Evolutionary conservation across 2,888 invertebrate genomes (phyloP), one percentile per base, ranked within the genome.

Genomic region (Ormyrus thymus): DNA sequence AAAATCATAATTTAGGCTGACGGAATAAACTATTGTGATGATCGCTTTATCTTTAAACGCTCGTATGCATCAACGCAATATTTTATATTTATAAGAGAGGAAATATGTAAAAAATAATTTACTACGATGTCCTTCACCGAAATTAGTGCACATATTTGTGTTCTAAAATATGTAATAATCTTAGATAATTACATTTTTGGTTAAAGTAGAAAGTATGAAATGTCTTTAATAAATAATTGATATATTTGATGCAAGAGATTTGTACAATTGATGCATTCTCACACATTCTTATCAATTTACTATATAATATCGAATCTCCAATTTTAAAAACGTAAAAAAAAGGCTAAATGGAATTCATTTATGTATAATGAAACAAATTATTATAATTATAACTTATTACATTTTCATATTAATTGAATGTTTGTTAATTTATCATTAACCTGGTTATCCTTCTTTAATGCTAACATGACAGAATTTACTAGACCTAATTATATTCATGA

Each of bases 311-410:
- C 13, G 58, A 70, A 65, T 76, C 58, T 70, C 64, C 45, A 65
- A 51, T 66, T 75, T 51, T 9, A 6, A 4, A 61, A 55, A n/a
- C 13, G 50, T 29, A 51, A 10, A 43, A 53, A 11, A 62, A 13
- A 15, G 8, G 11, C 7, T 13, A 43, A 62, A 64, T 10, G 13
- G 29, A 46, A 64, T 43, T 45, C 8, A 53, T 15, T 76, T 15
- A 71, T 77, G 50, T 77, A 66, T 64, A 64, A 64, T 62, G 70
- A 46, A 29, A 45, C 3, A 62, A 50, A 58, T 58, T 15, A 53
- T 55, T 68, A 48, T 77, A 66, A 71, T 77, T 65, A 46, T 9
- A 77, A 46, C 15, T 61, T 77, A 69, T 72, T 77, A 77, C 61
- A 77, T 61, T 77, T 77, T 72, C 66, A 66, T 66, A 72, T 66